These are phyloP conservation scores for Berghia stephanieae DNA, from an alignment of 1,140 invertebrate species.

Conservation along the genomic window DNA sequence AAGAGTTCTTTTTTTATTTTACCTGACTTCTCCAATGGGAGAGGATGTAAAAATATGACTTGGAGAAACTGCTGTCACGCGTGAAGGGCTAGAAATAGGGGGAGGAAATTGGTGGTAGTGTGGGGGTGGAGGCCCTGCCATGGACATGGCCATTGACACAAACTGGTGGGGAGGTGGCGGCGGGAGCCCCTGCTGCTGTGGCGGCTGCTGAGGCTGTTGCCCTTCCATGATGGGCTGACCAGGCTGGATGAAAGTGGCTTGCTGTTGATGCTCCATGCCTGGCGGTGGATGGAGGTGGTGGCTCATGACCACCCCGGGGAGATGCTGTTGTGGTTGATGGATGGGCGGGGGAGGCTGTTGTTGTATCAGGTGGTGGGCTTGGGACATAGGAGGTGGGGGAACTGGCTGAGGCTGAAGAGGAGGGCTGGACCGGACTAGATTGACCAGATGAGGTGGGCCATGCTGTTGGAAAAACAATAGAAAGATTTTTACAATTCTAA, in stretches of 20 bases:
- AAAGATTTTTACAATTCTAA: no score
- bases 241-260: constrained; percentile 5
- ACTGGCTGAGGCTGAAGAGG: constrained; percentile 43
- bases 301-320: neutral
- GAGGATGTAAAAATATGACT: no score
- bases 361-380: constrained; percentile 8
- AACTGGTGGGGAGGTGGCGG: neutral
- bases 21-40: no score
- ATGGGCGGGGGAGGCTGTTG: constrained; percentile 20
- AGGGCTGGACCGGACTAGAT: constrained; percentile 51
- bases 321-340: constrained; percentile 24
- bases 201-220: constrained; percentile 2
- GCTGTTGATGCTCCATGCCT: constrained; percentile 18
- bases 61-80: no score
- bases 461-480: constrained; percentile 53
- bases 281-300: constrained; percentile 28
- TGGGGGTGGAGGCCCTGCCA: no score
- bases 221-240: neutral
- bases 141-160: no score
- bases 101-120: no score
- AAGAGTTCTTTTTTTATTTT: no score
- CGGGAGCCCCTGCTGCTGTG: neutral
- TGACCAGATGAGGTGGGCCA: constrained; percentile 61
- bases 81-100: no score
- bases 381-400: constrained; percentile 25